phyloP scores from a whole-genome alignment of 2,113 vertebrate genomes.

The Grallaria varia region DNA sequence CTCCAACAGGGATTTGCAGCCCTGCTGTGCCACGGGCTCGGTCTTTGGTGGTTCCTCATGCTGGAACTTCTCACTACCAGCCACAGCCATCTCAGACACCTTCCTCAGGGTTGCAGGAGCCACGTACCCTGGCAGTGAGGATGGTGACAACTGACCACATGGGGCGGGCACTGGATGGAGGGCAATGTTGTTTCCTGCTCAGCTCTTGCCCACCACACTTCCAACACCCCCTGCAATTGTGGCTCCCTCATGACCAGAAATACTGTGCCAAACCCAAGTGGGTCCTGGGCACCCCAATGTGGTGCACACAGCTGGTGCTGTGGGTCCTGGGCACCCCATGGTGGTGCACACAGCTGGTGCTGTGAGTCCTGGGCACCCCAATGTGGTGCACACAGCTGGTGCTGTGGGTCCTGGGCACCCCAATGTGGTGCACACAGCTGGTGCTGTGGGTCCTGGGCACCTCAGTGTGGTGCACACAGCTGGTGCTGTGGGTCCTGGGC shows the following conservation, averaged over 20 bases:
- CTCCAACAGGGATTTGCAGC: neutral
- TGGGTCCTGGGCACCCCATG: neutral
- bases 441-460: neutral
- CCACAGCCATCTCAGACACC: neutral
- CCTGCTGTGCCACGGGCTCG: neutral
- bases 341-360: neutral
- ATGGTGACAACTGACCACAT: neutral
- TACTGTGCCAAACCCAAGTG: neutral
- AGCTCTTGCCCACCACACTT: neutral
- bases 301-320: neutral
- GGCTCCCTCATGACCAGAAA: neutral
- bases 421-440: neutral
- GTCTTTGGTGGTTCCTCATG: neutral
- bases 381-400: neutral
- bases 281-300: neutral
- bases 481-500: neutral
- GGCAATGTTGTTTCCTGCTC: neutral
- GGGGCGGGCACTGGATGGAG: neutral
- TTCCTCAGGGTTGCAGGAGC: neutral
- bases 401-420: neutral
- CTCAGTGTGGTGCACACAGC: neutral
- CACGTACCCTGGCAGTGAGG: neutral
- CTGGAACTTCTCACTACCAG: neutral
- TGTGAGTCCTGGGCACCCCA: neutral
- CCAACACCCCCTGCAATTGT: neutral